These are phyloP conservation scores for Lasioglossum calceatum DNA, from an alignment of 2,888 invertebrate genomes.

Conservation along the genomic window DNA sequence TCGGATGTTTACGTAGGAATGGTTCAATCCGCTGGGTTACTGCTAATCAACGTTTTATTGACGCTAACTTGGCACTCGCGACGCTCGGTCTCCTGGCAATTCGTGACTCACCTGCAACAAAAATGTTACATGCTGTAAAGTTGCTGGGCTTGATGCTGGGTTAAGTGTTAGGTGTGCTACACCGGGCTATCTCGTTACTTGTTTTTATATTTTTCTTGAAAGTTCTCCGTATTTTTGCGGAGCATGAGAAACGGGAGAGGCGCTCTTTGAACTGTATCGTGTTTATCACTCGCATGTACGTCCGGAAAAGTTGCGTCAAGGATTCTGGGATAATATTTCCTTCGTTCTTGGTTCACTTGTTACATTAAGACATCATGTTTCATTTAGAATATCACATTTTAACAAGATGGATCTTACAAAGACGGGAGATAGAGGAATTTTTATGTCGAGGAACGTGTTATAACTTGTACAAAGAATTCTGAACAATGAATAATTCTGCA, in stretches of 20 bases:
- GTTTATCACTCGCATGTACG: neutral
- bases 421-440: too few species aligned
- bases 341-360: neutral
- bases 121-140: neutral
- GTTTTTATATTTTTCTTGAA: neutral
- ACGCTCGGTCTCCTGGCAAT: too few species aligned
- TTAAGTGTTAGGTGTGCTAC: neutral
- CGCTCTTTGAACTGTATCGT: neutral
- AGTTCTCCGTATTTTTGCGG: neutral
- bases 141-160: neutral
- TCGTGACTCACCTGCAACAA: slow-evolving; percentile 34
- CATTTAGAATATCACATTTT: neutral
- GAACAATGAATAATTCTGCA: too few species aligned
- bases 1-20: neutral
- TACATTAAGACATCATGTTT: neutral
- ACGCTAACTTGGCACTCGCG: neutral
- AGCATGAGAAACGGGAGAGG: neutral
- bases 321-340: neutral
- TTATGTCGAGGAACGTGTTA: too few species aligned
- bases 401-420: neutral
- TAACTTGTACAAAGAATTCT: too few species aligned
- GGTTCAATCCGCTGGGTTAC: neutral
- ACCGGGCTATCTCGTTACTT: neutral
- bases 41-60: slow-evolving; percentile 17
- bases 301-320: neutral